phyloP scores from a whole-genome alignment of 2,888 invertebrate species.

The Pseudococcus jackbeardsleyi region DNA sequence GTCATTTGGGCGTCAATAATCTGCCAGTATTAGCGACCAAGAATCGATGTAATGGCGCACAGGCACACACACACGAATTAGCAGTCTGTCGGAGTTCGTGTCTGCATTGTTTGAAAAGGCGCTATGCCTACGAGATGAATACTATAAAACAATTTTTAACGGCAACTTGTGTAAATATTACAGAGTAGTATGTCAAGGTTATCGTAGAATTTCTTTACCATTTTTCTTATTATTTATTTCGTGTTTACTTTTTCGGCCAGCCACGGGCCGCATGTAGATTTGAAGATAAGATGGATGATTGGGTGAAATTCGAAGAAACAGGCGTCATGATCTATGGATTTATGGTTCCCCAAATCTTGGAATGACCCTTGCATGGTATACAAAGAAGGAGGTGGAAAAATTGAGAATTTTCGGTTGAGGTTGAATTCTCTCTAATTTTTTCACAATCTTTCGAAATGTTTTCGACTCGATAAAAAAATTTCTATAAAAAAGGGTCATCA shows the following conservation, averaged over 20 bases:
- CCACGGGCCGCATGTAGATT: neutral
- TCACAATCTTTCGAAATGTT: too few relatives aligned
- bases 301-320: too few relatives aligned
- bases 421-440: too few relatives aligned
- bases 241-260: conserved; percentile 17
- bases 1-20: conserved; percentile 50
- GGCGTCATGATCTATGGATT: too few relatives aligned
- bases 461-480: too few relatives aligned
- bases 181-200: conserved; percentile 41
- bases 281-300: too few relatives aligned
- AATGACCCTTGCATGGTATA: too few relatives aligned
- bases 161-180: conserved; percentile 25
- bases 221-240: conserved; percentile 11
- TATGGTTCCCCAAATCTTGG: too few relatives aligned
- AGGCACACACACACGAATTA: conserved; percentile 10
- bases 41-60: conserved; percentile 16
- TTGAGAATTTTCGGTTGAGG: too few relatives aligned
- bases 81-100: conserved; percentile 32
- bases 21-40: neutral
- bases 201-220: neutral
- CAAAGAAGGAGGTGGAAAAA: too few relatives aligned
- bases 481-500: too few relatives aligned
- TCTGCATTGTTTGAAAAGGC: conserved; percentile 21
- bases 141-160: conserved; percentile 38
- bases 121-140: conserved; percentile 41